Evolutionary conservation across 92 coral and sea anemone species (phyloP).

Genomic region (Anthopleura xanthogrammica): DNA sequence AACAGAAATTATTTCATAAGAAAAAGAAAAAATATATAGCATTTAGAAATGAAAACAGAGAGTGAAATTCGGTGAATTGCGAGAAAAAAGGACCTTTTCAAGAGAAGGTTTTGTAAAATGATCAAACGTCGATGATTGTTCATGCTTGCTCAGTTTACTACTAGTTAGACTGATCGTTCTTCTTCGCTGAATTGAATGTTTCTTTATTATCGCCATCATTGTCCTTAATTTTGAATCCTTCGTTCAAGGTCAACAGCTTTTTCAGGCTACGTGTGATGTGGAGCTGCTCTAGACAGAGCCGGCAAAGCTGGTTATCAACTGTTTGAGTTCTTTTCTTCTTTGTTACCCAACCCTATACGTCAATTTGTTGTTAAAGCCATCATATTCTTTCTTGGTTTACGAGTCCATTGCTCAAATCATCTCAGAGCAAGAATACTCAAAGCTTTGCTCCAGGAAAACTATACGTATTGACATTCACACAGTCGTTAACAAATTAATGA

Average conservation of each 20-base stretch:
- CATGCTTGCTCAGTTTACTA: slow-evolving; percentile 18
- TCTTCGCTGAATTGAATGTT: slow-evolving; percentile 31
- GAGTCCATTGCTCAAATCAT: background rate
- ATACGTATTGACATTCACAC: background rate
- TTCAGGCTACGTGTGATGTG: no score
- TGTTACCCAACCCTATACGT: background rate
- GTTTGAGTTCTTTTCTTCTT: background rate
- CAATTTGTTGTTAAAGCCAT: background rate
- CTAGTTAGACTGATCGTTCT: slow-evolving; percentile 23
- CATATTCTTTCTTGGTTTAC: background rate
- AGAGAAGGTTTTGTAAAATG: slow-evolving; percentile 19
- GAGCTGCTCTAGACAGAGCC: background rate
- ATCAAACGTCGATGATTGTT: slow-evolving; percentile 9
- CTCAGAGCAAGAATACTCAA: background rate
- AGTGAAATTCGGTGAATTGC: background rate
- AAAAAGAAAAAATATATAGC: background rate
- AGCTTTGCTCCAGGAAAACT: background rate
- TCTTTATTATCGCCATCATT: slow-evolving; percentile 37
- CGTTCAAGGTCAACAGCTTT: slow-evolving; percentile 2
- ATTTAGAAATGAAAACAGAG: background rate
- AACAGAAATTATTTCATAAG: background rate
- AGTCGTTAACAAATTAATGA: slow-evolving; percentile 1
- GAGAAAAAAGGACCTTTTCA: slow-evolving; percentile 26
- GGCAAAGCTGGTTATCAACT: background rate
- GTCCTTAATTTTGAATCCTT: background rate